phyloP scores from a whole-genome alignment of 2,888 invertebrate species.

The Hirtodrosophila trivittata region DNA sequence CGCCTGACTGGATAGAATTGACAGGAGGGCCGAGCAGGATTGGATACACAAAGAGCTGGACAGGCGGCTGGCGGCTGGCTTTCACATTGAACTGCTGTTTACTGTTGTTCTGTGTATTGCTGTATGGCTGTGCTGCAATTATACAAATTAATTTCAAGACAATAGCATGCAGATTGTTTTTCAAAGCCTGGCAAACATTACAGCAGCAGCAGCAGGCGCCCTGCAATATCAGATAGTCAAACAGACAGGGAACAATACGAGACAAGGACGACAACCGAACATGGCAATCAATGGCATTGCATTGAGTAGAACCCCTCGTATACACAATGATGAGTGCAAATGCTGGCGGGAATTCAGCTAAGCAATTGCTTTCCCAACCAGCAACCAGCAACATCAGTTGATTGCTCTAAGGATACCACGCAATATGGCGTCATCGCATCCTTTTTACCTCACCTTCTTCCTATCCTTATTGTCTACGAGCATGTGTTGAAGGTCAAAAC shows the following conservation, averaged over 20 bases:
- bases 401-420: constrained; percentile 6
- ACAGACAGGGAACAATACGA: constrained; percentile 1
- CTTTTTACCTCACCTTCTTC: constrained; percentile 3
- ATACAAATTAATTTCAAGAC: constrained; percentile 70
- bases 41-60: neutral
- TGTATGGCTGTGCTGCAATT: constrained; percentile 57
- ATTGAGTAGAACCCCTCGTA: neutral
- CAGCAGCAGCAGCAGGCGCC: too few relatives aligned
- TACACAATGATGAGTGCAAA: constrained; percentile 1
- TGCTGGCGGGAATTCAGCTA: constrained; percentile 10
- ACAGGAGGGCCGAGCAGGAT: constrained; percentile 2
- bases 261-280: neutral
- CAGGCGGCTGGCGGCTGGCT: constrained; percentile 11
- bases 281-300: constrained; percentile 14
- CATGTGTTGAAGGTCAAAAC: constrained; percentile 23
- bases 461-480: neutral
- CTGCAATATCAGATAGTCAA: constrained; percentile 3
- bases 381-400: constrained; percentile 12
- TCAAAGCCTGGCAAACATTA: constrained; percentile 12
- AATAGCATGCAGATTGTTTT: constrained; percentile 58
- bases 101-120: too few relatives aligned
- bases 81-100: constrained; percentile 29
- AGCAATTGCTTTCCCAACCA: constrained; percentile 21
- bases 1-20: constrained; percentile 36
- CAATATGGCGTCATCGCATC: constrained; percentile 33